Base-by-base conservation (phyloP, 2,888 invertebrate genomes). In the Noctua janthina region DNA sequence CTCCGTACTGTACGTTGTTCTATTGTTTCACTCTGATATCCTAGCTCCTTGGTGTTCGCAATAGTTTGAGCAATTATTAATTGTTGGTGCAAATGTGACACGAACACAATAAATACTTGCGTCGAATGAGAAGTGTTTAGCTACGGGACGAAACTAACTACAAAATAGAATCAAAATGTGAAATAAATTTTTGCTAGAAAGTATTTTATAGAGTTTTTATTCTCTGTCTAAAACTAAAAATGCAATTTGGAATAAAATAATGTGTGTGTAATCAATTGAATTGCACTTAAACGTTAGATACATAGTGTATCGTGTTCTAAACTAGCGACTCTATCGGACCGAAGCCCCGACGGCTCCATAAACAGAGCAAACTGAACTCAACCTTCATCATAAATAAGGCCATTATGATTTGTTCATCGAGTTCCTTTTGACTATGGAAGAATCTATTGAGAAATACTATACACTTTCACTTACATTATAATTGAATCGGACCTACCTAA, bases 401-500 rank as follows among this genome's bases (percentile, higher is more conserved):
- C 95, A 94, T 95, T 92, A 91, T 83, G 91, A 91, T 93, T 91
- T 91, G 92, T 91, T 91, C 89, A 87, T 91, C 90, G 88, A 92
- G 88, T 89, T 91, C 91, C 90, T 91, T 91, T 91, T 92, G 89
- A 90, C 92, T 94, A 93, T 93, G 94, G 94, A 94, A 95, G 92
- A 93, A 93, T 93, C 94, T 95, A 95, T 94, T 94, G 93, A 93
- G 93, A 93, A 92, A 94, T 94, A 96, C 94, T 96, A 95, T 96
- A 96, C 96, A 96, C 92, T 96, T 96, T 95, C 93, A 94, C 96
- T 96, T 97, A 96, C 88, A 92, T 91, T 92, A 95, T 94, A 95
- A 96, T 96, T 96, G 96, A 95, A 96, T 96, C 94, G 93, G 94
- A 93, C 96, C 96, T 96, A 96, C 95, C 96, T 97, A 96, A 94